Conservation (phyloP, 2,797 vertebrate species). For the Neomorphus geoffroyi region DNA sequence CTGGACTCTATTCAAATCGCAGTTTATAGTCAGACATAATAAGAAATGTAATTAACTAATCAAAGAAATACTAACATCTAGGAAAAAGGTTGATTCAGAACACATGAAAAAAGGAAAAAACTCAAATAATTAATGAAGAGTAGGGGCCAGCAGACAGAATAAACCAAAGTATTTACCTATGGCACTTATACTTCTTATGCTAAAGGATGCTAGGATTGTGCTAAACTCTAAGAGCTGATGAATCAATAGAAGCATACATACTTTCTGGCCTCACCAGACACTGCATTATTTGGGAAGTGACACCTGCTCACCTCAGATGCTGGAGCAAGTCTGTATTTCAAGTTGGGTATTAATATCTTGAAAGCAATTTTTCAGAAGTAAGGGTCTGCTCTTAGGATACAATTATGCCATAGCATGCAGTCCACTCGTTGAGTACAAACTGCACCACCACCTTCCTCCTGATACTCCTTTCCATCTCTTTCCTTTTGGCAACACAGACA, state of each 20-base stretch:
- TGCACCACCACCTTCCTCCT: background rate
- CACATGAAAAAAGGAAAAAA: background rate
- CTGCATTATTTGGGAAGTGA: background rate
- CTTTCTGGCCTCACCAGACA: background rate
- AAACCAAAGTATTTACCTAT: background rate
- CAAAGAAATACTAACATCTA: background rate
- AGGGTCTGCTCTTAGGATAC: background rate
- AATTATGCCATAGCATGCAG: background rate
- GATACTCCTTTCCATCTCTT: background rate
- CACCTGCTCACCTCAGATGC: background rate
- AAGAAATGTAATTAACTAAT: background rate
- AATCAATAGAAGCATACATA: background rate
- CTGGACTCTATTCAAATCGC: background rate
- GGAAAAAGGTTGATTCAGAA: background rate
- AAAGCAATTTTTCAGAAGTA: background rate
- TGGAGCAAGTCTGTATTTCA: background rate
- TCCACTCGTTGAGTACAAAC: background rate
- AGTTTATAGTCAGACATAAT: background rate
- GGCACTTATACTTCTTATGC: background rate
- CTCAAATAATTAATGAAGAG: background rate
- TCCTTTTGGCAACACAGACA: background rate
- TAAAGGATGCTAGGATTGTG: background rate
- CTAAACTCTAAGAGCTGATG: background rate
- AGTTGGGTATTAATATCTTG: background rate
- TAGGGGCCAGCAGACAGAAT: background rate